phyloP scores from a whole-genome alignment of 2,888 invertebrate genomes.

The Heliconius cydno region DNA sequence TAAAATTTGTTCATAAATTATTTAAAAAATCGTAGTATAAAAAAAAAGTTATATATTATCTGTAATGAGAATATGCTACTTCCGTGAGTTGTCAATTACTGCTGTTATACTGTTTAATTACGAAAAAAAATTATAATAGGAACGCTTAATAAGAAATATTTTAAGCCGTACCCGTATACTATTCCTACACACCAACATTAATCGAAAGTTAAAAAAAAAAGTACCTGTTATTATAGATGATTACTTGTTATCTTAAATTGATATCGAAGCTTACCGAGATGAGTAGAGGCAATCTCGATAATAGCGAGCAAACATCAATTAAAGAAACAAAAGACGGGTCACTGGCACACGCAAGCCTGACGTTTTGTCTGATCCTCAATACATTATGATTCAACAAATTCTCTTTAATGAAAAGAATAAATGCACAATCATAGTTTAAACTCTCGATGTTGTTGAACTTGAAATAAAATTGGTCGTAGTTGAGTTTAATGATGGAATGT shows the following conservation, averaged over 20 bases:
- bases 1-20: no score
- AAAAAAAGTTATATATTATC: no score
- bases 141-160: not conserved
- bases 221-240: not conserved
- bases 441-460: constrained; percentile 36
- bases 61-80: no score
- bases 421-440: constrained; percentile 31
- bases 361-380: constrained; percentile 31
- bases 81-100: no score
- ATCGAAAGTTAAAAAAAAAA: not conserved
- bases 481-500: not conserved
- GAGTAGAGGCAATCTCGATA: constrained; percentile 37
- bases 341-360: constrained; percentile 26
- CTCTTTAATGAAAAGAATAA: constrained; percentile 28
- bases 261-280: constrained; percentile 29
- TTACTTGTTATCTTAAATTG: constrained; percentile 28
- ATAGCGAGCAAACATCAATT: constrained; percentile 35
- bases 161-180: not conserved
- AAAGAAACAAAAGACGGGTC: constrained; percentile 36
- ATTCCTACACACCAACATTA: not conserved
- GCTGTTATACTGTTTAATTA: not conserved
- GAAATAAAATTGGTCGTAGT: constrained; percentile 19
- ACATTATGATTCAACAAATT: constrained; percentile 18
- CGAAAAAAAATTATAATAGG: not conserved
- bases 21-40: no score